A percentile compares a stretch with the other conserved stretches of the same genome.
Conservation (phyloP, 2,888 invertebrate species). For the Rhingia campestris region DNA sequence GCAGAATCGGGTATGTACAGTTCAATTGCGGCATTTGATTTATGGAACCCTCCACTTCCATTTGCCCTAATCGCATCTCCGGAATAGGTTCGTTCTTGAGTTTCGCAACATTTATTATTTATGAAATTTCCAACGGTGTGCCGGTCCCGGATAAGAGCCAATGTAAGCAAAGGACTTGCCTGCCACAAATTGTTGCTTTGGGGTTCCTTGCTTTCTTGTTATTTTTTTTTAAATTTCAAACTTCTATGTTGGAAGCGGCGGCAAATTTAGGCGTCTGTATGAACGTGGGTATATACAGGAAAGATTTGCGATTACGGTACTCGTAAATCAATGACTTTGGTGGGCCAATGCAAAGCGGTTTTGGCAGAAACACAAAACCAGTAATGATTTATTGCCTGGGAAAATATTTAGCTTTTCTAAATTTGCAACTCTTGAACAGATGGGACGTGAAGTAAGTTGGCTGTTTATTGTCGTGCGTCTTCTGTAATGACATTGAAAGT, state of each 20-base stretch:
- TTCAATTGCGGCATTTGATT: slow-evolving; percentile 55
- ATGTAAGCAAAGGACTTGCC: slow-evolving; percentile 29
- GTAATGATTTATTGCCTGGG: slow-evolving; percentile 70
- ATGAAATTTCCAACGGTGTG: slow-evolving; percentile 40
- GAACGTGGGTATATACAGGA: slow-evolving; percentile 13
- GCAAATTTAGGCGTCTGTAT: not conserved
- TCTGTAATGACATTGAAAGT: slow-evolving; percentile 48
- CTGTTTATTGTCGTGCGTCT: slow-evolving; percentile 54
- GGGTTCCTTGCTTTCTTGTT: not conserved
- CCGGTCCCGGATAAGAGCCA: slow-evolving; percentile 31
- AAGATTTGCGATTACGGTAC: slow-evolving; percentile 63
- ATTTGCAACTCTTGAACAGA: slow-evolving; percentile 68
- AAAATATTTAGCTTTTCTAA: slow-evolving; percentile 58
- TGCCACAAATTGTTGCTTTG: slow-evolving; percentile 48
- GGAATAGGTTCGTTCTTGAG: slow-evolving; percentile 18
- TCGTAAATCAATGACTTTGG: slow-evolving; percentile 67
- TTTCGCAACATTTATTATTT: slow-evolving; percentile 55
- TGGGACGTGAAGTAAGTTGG: slow-evolving; percentile 58
- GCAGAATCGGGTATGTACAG: not conserved
- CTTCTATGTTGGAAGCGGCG: not conserved
- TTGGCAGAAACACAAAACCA: slow-evolving; percentile 69
- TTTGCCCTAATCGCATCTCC: slow-evolving; percentile 34
- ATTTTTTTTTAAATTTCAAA: slow-evolving; percentile 13
- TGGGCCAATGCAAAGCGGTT: slow-evolving; percentile 57
- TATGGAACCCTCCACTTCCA: slow-evolving; percentile 38